Evolutionary conservation across 2,113 vertebrate genomes (phyloP).

Genomic region (Psettodes erumei): DNA sequence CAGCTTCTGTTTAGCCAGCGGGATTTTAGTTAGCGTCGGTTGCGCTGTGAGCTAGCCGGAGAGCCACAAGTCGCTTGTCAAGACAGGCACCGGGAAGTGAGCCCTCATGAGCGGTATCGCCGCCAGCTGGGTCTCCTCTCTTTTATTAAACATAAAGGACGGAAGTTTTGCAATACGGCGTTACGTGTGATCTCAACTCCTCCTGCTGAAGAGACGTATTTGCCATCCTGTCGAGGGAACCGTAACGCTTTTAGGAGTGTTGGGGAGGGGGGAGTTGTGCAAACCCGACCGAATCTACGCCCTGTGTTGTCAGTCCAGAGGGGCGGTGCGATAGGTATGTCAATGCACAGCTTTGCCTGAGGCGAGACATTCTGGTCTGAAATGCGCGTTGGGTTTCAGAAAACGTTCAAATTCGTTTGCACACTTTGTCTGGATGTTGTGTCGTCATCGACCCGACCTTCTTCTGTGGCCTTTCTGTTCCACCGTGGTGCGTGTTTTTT

Average conservation of each 20-base stretch:
- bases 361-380: background rate
- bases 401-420: background rate
- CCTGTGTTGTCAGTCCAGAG: conserved; percentile 25
- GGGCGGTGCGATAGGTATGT: background rate
- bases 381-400: background rate
- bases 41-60: conserved; percentile 45
- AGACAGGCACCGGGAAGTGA: conserved; percentile 65
- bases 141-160: background rate
- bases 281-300: conserved; percentile 29
- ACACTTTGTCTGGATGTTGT: background rate
- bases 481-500: background rate
- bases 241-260: background rate
- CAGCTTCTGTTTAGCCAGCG: background rate
- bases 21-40: conserved; percentile 10
- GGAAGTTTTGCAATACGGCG: background rate
- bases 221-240: background rate
- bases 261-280: background rate
- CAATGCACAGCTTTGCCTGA: conserved; percentile 2
- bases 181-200: background rate
- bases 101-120: background rate
- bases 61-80: conserved; percentile 69
- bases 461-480: background rate
- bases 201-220: background rate
- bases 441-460: no score
- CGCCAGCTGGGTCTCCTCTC: background rate